A percentile compares a stretch with the other conserved stretches of the same genome.
Conservation (phyloP, 2,797 vertebrate genomes). For the Smutsia temminckii region DNA sequence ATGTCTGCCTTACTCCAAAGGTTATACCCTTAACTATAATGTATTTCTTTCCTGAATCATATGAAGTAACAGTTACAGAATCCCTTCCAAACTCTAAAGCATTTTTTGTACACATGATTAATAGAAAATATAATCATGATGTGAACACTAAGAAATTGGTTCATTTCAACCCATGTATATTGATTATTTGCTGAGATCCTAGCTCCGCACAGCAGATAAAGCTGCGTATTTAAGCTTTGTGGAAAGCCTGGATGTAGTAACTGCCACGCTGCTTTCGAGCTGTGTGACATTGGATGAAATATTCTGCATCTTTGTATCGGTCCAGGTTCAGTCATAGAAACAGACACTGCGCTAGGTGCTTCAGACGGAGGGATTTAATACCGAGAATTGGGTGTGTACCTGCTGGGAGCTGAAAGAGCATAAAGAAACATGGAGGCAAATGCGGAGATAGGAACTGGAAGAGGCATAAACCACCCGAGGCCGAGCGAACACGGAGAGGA, state of each 20-base stretch:
- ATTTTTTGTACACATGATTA: neutral
- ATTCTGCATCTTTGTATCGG: neutral
- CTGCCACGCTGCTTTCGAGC: neutral
- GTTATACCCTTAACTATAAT: neutral
- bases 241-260: neutral
- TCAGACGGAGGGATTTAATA: neutral
- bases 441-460: neutral
- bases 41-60: neutral
- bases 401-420: neutral
- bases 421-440: neutral
- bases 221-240: neutral
- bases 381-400: neutral
- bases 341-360: neutral
- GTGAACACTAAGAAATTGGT: neutral
- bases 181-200: neutral
- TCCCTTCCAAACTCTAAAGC: neutral
- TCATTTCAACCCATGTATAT: neutral
- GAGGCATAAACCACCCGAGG: neutral
- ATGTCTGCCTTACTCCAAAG: neutral
- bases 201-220: neutral
- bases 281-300: neutral
- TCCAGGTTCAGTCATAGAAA: neutral
- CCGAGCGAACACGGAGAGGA: neutral
- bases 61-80: neutral
- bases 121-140: conserved; percentile 1